A percentile compares a stretch with the other conserved stretches of the same genome.
phyloP scores from a whole-genome alignment of 2,888 invertebrate genomes.

The Metalampra italica region DNA sequence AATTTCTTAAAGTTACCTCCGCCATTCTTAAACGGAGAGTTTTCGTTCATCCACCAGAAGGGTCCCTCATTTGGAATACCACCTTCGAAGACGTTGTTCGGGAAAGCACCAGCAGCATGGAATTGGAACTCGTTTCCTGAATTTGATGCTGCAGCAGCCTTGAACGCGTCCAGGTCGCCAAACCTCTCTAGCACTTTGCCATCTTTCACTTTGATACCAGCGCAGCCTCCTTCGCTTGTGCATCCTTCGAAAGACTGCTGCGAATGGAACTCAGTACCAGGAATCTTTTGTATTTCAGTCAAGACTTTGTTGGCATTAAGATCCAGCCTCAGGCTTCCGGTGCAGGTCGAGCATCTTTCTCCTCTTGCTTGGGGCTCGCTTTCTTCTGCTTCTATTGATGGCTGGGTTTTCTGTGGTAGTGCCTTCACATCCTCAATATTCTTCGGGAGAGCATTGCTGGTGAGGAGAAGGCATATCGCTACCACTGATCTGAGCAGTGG shows the following conservation, averaged over 20 bases:
- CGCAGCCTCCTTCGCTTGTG: constrained; percentile 64
- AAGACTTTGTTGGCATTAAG: constrained; percentile 46
- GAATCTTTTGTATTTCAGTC: constrained; percentile 48
- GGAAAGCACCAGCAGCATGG: constrained; percentile 50
- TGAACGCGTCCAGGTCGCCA: constrained; percentile 60
- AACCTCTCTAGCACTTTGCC: constrained; percentile 59
- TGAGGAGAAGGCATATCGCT: constrained; percentile 52
- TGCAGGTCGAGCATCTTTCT: constrained; percentile 58
- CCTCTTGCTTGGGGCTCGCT: constrained; percentile 45
- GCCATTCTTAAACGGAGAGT: constrained; percentile 76
- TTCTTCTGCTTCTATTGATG: constrained; percentile 50
- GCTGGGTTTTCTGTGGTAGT: constrained; percentile 47
- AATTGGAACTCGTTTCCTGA: constrained; percentile 54
- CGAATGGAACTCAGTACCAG: constrained; percentile 57
- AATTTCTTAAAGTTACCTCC: constrained; percentile 52
- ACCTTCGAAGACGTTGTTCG: constrained; percentile 44
- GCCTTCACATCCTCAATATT: constrained; percentile 54
- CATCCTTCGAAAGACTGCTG: constrained; percentile 66
- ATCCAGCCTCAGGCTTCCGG: constrained; percentile 30
- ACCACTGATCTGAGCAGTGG: constrained; percentile 65
- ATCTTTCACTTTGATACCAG: constrained; percentile 68
- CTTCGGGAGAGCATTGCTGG: constrained; percentile 51
- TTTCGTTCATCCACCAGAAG: constrained; percentile 81
- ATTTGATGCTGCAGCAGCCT: constrained; percentile 47
- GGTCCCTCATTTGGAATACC: constrained; percentile 49